phyloP scores from a whole-genome alignment of 2,797 vertebrate species.

The Malacoraja senta region DNA sequence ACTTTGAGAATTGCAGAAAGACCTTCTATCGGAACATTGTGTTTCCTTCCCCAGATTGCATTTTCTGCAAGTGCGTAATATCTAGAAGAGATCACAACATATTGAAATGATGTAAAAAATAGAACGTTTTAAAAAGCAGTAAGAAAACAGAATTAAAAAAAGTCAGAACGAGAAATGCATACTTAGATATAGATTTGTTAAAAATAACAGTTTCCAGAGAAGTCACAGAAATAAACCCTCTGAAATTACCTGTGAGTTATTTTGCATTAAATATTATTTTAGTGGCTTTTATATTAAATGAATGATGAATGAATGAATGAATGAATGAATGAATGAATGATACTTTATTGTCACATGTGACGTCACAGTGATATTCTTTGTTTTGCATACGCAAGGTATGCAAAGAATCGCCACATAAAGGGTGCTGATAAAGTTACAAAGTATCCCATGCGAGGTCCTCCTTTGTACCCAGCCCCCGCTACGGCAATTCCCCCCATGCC shows the following conservation, averaged over 20 bases:
- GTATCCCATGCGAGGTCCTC: no score
- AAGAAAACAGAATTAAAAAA: not conserved
- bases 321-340: no score
- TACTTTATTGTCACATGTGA: no score
- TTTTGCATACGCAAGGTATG: no score
- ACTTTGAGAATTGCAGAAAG: conserved; percentile 72
- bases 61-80: conserved; percentile 41
- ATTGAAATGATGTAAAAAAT: not conserved
- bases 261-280: not conserved
- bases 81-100: conserved; percentile 49
- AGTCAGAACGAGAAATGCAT: not conserved
- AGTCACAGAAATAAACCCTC: no score
- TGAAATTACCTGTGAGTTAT: not conserved
- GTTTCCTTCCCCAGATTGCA: conserved; percentile 41
- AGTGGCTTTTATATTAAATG: not conserved
- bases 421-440: no score
- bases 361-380: no score
- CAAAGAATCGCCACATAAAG: no score
- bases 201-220: not conserved
- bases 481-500: no score
- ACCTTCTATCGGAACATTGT: conserved; percentile 50
- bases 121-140: no score
- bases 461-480: no score
- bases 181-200: not conserved
- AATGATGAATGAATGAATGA: no score